phyloP scores from a whole-genome alignment of 2,113 vertebrate genomes.

The Antigone vipio region DNA sequence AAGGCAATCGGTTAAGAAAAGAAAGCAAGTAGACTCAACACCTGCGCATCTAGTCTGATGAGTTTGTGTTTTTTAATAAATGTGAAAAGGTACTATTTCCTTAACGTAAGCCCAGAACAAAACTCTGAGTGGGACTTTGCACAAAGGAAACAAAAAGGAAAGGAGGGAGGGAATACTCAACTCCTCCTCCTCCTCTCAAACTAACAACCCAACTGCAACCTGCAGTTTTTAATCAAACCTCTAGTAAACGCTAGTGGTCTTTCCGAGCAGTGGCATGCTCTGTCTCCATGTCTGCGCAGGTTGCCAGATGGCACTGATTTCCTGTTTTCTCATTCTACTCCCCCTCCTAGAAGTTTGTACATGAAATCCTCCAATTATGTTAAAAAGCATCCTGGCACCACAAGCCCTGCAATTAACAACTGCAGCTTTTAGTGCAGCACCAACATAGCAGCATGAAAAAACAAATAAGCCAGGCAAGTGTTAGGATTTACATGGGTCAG shows the following conservation, averaged over 20 bases:
- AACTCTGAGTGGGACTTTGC: not conserved
- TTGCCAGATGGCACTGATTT: constrained; percentile 51
- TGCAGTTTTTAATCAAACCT: not conserved
- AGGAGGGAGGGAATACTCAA: not conserved
- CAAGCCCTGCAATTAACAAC: constrained; percentile 51
- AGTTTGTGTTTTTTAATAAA: not conserved
- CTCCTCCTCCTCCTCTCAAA: not conserved
- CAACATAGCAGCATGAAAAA: constrained; percentile 50
- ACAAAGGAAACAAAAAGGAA: not conserved
- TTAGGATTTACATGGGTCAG: constrained; percentile 48
- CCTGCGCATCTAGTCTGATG: not conserved
- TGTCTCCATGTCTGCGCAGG: not conserved
- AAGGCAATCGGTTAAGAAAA: not conserved
- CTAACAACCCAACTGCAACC: not conserved
- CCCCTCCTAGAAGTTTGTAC: constrained; percentile 45
- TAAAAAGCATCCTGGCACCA: constrained; percentile 54
- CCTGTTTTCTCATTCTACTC: constrained; percentile 32
- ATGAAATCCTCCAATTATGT: constrained; percentile 63
- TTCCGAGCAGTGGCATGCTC: not conserved
- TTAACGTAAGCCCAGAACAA: not conserved
- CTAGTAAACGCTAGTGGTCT: not conserved
- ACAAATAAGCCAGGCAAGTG: constrained; percentile 49
- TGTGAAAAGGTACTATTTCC: not conserved
- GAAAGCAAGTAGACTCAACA: not conserved
- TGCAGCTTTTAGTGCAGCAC: constrained; percentile 59